Percentiles rank a stretch among this genome's conserved stretches.
These are phyloP conservation scores for Spermophilus dauricus DNA, from an alignment of 2,113 vertebrate species.

Conservation along the genomic window DNA sequence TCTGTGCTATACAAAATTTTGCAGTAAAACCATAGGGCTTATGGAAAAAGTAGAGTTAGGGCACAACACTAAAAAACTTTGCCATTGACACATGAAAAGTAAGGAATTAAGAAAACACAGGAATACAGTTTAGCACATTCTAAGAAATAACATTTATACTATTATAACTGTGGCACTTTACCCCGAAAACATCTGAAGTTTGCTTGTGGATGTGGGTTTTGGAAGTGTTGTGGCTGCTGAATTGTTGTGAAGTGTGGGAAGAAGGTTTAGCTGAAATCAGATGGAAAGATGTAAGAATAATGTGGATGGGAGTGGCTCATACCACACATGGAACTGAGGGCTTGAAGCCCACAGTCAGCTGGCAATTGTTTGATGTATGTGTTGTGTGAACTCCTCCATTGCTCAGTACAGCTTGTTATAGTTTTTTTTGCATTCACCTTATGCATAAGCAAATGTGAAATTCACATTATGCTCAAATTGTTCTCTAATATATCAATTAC, in stretches of 20 bases:
- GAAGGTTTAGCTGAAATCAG: not conserved
- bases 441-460: not conserved
- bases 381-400: not conserved
- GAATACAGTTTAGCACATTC: not conserved
- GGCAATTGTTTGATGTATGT: not conserved
- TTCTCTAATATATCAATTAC: not conserved
- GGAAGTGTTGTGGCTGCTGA: not conserved
- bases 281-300: not conserved
- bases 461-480: constrained; percentile 53
- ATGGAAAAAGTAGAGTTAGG: not conserved
- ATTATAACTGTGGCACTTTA: not conserved
- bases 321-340: not conserved
- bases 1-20: not conserved
- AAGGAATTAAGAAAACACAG: not conserved
- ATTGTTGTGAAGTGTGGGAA: not conserved
- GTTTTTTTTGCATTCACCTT: constrained; percentile 44
- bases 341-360: not conserved
- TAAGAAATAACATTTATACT: not conserved
- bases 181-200: not conserved
- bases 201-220: not conserved
- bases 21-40: not conserved
- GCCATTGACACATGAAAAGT: not conserved
- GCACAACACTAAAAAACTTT: not conserved
- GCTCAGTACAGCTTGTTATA: constrained; percentile 14
- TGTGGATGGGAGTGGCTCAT: not conserved